These are phyloP conservation scores for Lophotis ruficrista DNA, from an alignment of 2,113 vertebrate genomes.

Conservation along the genomic window DNA sequence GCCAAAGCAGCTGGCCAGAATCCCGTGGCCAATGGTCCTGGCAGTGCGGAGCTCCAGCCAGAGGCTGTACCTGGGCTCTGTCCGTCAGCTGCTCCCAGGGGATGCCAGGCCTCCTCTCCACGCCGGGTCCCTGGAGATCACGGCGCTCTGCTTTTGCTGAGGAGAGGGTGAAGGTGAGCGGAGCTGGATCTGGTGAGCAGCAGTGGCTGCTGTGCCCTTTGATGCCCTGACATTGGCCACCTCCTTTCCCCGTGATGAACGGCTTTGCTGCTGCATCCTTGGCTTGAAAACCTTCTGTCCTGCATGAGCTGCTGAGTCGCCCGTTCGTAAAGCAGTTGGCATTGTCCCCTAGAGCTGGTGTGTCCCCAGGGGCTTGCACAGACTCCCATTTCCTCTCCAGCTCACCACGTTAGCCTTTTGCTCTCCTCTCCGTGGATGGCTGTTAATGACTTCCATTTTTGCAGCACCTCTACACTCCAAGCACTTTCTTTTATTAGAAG, in stretches of 20 bases:
- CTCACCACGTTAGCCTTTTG: not conserved
- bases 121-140: not conserved
- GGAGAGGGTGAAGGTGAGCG: rapidly evolving
- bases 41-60: not conserved
- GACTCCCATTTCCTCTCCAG: not conserved
- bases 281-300: not conserved
- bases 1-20: not conserved
- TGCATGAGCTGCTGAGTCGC: not conserved
- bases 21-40: not conserved
- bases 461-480: not conserved
- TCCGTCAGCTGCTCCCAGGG: not conserved
- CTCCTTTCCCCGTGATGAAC: not conserved
- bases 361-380: not conserved
- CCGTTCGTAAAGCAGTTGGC: not conserved
- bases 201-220: not conserved
- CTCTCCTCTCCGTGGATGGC: not conserved
- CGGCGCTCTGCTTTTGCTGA: not conserved
- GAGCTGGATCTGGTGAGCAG: not conserved
- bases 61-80: not conserved
- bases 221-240: not conserved
- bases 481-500: not conserved
- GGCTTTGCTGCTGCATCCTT: not conserved
- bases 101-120: not conserved
- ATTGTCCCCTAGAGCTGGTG: not conserved
- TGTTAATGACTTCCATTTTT: not conserved